These are phyloP conservation scores for Percopsis omiscomaycus DNA, from an alignment of 2,797 vertebrate species.

Conservation along the genomic window DNA sequence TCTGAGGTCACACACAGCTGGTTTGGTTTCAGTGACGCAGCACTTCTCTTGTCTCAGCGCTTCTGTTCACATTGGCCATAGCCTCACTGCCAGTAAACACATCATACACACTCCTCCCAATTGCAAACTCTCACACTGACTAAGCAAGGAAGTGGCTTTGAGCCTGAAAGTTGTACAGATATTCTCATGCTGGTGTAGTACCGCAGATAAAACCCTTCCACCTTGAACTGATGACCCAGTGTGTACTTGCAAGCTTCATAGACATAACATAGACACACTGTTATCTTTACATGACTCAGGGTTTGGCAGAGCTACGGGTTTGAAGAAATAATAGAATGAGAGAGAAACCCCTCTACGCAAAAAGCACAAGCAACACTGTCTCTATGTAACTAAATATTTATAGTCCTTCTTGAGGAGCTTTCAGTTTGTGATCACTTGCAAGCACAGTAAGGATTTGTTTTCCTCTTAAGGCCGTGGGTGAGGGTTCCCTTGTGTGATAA, in stretches of 20 bases:
- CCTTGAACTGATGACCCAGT: slow-evolving; percentile 36
- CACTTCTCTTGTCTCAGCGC: slow-evolving; percentile 52
- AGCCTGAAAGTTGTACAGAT: slow-evolving; percentile 9
- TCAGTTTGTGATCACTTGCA: slow-evolving; percentile 12
- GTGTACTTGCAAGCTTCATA: slow-evolving; percentile 18
- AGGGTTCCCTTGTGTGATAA: slow-evolving; percentile 19
- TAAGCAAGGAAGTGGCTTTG: slow-evolving; percentile 80
- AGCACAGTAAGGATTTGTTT: not conserved
- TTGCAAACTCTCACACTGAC: slow-evolving; percentile 71
- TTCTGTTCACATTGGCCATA: slow-evolving; percentile 51
- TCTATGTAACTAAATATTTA: not conserved
- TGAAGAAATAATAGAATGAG: slow-evolving; percentile 3
- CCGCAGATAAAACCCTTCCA: slow-evolving; percentile 40
- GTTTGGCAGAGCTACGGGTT: not conserved
- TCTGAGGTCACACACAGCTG: slow-evolving; percentile 65
- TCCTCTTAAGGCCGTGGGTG: slow-evolving; percentile 2
- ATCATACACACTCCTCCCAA: slow-evolving; percentile 47
- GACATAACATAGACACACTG: slow-evolving; percentile 45
- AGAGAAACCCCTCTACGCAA: not conserved
- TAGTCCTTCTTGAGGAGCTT: not conserved
- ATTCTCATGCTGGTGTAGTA: slow-evolving; percentile 39
- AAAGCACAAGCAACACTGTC: not conserved
- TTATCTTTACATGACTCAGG: slow-evolving; percentile 36
- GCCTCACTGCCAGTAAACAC: slow-evolving; percentile 70
- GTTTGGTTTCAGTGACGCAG: slow-evolving; percentile 75